These are phyloP conservation scores for Ceyx erithaca DNA, from an alignment of 2,797 vertebrate genomes.

Conservation along the genomic window DNA sequence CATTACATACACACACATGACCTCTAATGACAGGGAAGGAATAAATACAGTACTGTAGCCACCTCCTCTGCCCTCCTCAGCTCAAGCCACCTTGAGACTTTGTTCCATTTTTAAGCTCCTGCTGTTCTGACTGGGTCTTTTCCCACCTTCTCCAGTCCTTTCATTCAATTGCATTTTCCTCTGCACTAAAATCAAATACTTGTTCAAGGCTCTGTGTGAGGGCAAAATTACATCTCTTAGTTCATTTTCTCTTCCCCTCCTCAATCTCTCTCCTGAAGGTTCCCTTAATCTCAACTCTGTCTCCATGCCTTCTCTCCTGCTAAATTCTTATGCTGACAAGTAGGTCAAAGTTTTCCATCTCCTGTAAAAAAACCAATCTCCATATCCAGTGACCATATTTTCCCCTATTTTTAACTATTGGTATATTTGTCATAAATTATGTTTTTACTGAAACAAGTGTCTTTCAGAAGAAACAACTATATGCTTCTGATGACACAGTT, in stretches of 20 bases:
- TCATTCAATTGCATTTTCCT: not conserved
- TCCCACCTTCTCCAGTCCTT: not conserved
- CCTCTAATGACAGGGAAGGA: constrained; percentile 1
- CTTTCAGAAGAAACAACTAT: not conserved
- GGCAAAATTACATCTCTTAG: not conserved
- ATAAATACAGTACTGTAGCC: not conserved
- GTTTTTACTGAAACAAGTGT: not conserved
- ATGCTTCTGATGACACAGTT: not conserved
- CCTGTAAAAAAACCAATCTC: not conserved
- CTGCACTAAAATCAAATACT: not conserved
- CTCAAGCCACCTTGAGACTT: not conserved
- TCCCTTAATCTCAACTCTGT: not conserved
- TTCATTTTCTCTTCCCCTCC: not conserved
- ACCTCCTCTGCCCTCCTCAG: not conserved
- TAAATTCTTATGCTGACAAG: not conserved
- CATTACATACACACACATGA: not conserved
- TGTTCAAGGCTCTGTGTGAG: not conserved
- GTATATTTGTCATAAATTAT: not conserved
- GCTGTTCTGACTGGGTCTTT: not conserved
- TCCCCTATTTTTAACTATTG: not conserved
- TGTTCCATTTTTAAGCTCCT: not conserved
- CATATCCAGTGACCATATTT: not conserved
- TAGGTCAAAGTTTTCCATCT: not conserved
- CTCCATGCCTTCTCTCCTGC: not conserved
- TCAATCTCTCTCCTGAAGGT: not conserved